These are phyloP conservation scores for Andrena bucephala DNA, from an alignment of 2,888 invertebrate species.

Conservation along the genomic window DNA sequence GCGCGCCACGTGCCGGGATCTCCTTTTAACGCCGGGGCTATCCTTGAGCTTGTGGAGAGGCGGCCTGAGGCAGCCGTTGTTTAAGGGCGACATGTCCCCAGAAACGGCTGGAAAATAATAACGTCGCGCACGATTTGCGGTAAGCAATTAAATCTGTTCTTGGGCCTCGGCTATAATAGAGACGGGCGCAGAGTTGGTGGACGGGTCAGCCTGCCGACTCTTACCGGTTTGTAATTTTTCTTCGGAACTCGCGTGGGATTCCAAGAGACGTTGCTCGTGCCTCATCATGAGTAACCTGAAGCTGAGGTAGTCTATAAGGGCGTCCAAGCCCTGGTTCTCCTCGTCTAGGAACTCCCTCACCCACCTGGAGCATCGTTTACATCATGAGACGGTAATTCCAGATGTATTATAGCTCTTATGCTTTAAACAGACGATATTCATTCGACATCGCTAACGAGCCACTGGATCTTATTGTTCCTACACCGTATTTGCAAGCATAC, in stretches of 20 bases:
- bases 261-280: conserved; percentile 93
- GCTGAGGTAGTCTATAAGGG: conserved; percentile 98
- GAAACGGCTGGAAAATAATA: conserved; percentile 69
- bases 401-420: background rate
- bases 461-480: too few species aligned
- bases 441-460: too few species aligned
- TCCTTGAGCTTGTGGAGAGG: conserved; percentile 88
- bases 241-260: conserved; percentile 91
- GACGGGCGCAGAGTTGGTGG: background rate
- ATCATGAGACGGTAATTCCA: background rate
- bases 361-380: conserved; percentile 90
- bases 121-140: background rate
- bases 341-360: conserved; percentile 99
- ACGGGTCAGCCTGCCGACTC: background rate
- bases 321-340: conserved; percentile 97
- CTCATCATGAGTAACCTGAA: conserved; percentile 97
- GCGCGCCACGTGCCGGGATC: conserved; percentile 94
- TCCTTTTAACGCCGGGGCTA: conserved; percentile 90
- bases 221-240: conserved; percentile 88
- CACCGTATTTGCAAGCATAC: too few species aligned
- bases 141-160: conserved; percentile 7
- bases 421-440: background rate
- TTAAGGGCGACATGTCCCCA: conserved; percentile 80
- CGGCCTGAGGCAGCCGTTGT: conserved; percentile 85
- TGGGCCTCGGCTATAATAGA: background rate